phyloP scores from a whole-genome alignment of 2,113 vertebrate genomes.

The Solea solea region DNA sequence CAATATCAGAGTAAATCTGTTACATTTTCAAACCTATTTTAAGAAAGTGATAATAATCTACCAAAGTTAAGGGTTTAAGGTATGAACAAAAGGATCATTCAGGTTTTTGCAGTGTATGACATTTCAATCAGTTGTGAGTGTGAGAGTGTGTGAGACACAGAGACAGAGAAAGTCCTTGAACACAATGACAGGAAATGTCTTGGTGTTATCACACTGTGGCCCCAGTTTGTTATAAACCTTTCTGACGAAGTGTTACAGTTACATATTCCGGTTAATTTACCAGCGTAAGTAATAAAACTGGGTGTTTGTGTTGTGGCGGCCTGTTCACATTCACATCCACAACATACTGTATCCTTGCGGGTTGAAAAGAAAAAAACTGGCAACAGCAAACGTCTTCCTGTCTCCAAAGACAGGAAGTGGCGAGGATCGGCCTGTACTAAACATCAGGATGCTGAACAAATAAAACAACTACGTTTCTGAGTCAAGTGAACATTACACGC shows the following conservation, averaged over 20 bases:
- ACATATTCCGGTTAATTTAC: not conserved
- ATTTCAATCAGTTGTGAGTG: constrained; percentile 37
- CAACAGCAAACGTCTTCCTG: constrained; percentile 56
- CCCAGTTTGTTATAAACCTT: constrained; percentile 19
- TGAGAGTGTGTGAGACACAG: not conserved
- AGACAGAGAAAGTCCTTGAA: constrained; percentile 58
- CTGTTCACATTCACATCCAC: not conserved
- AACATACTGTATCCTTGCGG: not conserved
- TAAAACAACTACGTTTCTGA: constrained; percentile 24
- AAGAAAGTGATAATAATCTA: too few relatives aligned
- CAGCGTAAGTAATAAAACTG: not conserved
- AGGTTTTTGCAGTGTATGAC: constrained; percentile 21
- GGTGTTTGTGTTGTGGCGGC: not conserved
- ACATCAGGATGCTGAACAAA: constrained; percentile 30
- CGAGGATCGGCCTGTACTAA: constrained; percentile 56
- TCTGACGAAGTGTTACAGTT: constrained; percentile 4
- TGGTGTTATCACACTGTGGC: constrained; percentile 30
- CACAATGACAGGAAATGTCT: constrained; percentile 73
- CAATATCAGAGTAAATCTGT: too few relatives aligned
- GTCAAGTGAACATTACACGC: not conserved
- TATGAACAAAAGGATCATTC: too few relatives aligned
- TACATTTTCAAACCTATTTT: too few relatives aligned
- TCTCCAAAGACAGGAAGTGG: constrained; percentile 65
- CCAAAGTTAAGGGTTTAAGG: too few relatives aligned
- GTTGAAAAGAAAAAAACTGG: constrained; percentile 2